Evolutionary conservation across 2,797 vertebrate species (phyloP), one percentile per base, ranked within the genome.

Genomic region (Xenentodon cancila): DNA sequence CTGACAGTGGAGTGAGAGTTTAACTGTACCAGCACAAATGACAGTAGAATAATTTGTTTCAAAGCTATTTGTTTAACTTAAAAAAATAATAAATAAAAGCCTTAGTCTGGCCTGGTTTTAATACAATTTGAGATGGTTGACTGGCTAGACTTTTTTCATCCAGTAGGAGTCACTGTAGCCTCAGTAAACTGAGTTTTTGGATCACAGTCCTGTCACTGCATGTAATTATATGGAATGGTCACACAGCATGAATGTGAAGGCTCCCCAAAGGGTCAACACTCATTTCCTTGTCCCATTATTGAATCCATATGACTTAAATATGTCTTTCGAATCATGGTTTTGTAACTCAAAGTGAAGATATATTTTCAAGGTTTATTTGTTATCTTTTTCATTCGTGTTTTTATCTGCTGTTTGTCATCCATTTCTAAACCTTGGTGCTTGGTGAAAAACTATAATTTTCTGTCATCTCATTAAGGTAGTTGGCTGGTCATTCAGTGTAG

Each of bases 151-250:
- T 0, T 0, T 30, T 66, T 40, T 9, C 12, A 1, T 53, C 87
- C 90, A 86, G 53, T 59, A 89, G 88, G 85, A 71, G 89, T 81
- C 86, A 70, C 86, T 88, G 69, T 49, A 84, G 74, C 30, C 57
- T 51, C 53, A 86, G 64, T 54, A 67, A 84, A 81, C 25, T 11
- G 1, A 53, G 53, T 30, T 22, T 15, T 25, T 2, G 1, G 11
- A 45, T 45, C 42, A 7, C 13, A 27, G 43, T 54, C 57, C 54
- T 5, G 54, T 46, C 37, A 53, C 42, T 62, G 44, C 51, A 15
- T 77, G 80, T 82, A 79, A 73, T 87, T 72, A 64, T 17, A 54
- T 20, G 9, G 27, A 81, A 64, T 70, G 54, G 64, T 73, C 67
- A 53, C 63, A 52, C 25, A 27, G 44, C 43, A 43, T 25, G 45